phyloP scores from a whole-genome alignment of 30 jellyfish, hydroid and myxozoan genomes.

The Morbakka virulenta region DNA sequence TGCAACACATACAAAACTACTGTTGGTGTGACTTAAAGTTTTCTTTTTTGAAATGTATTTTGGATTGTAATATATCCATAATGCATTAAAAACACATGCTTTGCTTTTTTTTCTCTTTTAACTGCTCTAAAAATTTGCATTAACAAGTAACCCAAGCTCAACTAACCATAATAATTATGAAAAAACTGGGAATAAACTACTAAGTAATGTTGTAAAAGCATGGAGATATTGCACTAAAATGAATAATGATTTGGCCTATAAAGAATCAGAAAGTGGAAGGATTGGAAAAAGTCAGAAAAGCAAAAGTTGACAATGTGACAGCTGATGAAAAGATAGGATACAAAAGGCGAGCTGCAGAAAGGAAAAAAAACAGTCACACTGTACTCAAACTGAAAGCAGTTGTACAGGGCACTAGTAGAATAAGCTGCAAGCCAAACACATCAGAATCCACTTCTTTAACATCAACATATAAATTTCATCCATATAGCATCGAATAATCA shows the following conservation, averaged over 20 bases:
- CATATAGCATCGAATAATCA: constrained; percentile 27
- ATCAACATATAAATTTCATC: background rate
- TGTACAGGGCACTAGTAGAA: background rate
- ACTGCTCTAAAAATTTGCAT: too few species aligned
- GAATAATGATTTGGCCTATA: background rate
- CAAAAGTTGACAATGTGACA: constrained; percentile 2
- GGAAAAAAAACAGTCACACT: background rate
- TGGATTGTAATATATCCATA: too few species aligned
- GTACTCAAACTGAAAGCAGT: background rate
- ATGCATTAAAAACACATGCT: too few species aligned
- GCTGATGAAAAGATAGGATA: constrained; percentile 11
- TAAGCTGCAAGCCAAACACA: constrained; percentile 1
- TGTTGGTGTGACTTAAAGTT: too few species aligned
- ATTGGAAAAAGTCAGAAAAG: constrained; percentile 18
- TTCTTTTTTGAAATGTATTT: too few species aligned
- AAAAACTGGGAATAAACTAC: background rate
- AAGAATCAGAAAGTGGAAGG: constrained; percentile 17
- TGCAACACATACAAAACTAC: too few species aligned
- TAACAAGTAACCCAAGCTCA: too few species aligned
- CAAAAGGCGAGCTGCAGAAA: background rate
- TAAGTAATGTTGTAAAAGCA: background rate
- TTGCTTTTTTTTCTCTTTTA: too few species aligned
- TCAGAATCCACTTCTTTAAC: background rate
- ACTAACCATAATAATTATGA: too few species aligned
- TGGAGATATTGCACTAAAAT: too few species aligned